Conservation (phyloP, 2,888 invertebrate species). For the Lochmaea capreae region DNA sequence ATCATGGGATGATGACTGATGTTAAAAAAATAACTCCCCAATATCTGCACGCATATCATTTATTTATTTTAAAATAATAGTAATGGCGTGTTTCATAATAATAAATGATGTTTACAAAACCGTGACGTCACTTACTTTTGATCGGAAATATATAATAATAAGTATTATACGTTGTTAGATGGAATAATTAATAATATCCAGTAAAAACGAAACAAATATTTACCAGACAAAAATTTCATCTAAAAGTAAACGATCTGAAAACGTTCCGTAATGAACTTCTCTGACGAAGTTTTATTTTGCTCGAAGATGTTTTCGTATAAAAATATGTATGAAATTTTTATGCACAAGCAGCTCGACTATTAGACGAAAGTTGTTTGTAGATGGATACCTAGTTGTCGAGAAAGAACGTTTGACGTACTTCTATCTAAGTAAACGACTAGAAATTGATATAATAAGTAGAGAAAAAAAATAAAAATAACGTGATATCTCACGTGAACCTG, state of each 20-base stretch:
- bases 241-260: not conserved
- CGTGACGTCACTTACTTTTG: no score
- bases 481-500: slow-evolving; percentile 2
- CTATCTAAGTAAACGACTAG: not conserved
- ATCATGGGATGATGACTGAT: no score
- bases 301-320: not conserved
- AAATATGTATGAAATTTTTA: not conserved
- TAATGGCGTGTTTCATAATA: no score
- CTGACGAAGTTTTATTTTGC: not conserved
- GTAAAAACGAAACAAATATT: no score
- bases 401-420: not conserved
- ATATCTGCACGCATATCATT: no score
- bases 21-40: no score
- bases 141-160: no score
- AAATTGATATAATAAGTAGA: not conserved
- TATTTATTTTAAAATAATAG: no score
- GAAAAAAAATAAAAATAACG: not conserved
- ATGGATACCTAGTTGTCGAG: not conserved
- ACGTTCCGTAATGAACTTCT: not conserved
- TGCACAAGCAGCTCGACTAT: slow-evolving; percentile 18
- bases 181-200: no score
- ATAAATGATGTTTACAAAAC: no score
- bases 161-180: no score
- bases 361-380: slow-evolving; percentile 6
- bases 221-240: no score